Percentiles rank a stretch among this genome's conserved stretches.
These are phyloP conservation scores for Benthosema pterotum DNA, from an alignment of 2,797 vertebrate genomes.

Conservation along the genomic window DNA sequence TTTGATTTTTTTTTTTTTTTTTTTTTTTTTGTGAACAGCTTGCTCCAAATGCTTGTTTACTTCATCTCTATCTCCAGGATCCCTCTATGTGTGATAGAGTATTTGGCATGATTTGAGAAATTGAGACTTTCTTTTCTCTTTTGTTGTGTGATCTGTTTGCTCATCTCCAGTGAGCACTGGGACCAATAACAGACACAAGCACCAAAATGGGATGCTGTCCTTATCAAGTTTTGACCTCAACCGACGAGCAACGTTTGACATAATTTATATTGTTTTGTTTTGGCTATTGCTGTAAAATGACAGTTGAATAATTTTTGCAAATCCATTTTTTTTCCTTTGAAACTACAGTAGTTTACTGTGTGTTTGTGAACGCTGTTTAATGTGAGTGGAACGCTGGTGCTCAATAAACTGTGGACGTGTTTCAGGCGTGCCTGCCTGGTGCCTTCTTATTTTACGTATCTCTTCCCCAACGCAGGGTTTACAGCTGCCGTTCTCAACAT, in stretches of 20 bases:
- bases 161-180: conserved; percentile 50
- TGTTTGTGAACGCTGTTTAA: conserved; percentile 72
- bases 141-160: conserved; percentile 45
- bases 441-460: too few relatives aligned
- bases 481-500: too few relatives aligned
- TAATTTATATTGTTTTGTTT: conserved; percentile 12
- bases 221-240: conserved; percentile 34
- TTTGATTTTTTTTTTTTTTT: conserved; percentile 52
- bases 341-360: conserved; percentile 41
- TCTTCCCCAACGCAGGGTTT: too few relatives aligned
- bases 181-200: conserved; percentile 63
- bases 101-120: conserved; percentile 24
- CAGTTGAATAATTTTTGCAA: conserved; percentile 47
- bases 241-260: conserved; percentile 20
- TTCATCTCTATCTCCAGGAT: conserved; percentile 25
- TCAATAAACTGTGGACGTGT: conserved; percentile 80
- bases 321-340: conserved; percentile 51
- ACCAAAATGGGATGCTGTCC: conserved; percentile 20
- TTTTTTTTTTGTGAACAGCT: conserved; percentile 48
- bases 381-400: conserved; percentile 76
- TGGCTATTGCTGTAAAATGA: conserved; percentile 43
- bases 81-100: conserved; percentile 22
- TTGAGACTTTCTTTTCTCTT: conserved; percentile 19
- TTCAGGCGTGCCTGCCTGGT: conserved; percentile 4
- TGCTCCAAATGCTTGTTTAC: conserved; percentile 45